Evolutionary conservation across 2,888 invertebrate species (phyloP), one percentile per base, ranked within the genome.

Genomic region (Steromphala cineraria): DNA sequence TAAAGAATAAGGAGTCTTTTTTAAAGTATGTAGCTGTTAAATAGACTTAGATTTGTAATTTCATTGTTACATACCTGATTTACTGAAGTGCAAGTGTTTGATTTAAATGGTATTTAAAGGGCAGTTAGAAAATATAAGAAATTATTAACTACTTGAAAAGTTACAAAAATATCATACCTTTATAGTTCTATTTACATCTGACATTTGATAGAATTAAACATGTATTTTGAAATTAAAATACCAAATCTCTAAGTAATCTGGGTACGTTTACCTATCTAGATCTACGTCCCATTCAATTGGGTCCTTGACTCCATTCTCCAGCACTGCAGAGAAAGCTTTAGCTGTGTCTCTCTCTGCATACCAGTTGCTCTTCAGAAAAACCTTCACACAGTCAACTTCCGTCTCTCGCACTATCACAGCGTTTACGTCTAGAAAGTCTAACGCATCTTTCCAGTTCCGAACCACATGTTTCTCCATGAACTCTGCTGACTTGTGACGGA

Each of bases 291-390:
- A 81, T 84, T 83, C n/a, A 84, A 82, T 28, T 80, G 81, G 85
- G 78, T 87, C 36, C 80, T 79, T 46, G 15, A 56, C 56, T 75
- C 81, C 40, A 86, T 85, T 53, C 53, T 80, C 31, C 19, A 89
- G 56, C 46, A 91, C 78, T 2, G 80, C 40, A 15, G 79, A 75
- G 0, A 91, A 56, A 15, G 85, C 87, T 4, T 82, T 67, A 0
- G 88, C 86, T 5, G 89, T 87, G 53, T 87, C 87, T 31, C 86
- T 82, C 82, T 91, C 91, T n/a, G 88, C 88, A 36, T 89, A 78
- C 88, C 89, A 90, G 79, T 89, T 83, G 24, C 79, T 74, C 15
- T 85, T 80, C 28, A 90, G 83, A 75, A 86, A 91, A 5, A 90
- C 75, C 82, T 84, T 87, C 8, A 67, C 80, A 28, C 80, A 75